These are phyloP conservation scores for Macrophya annulata DNA, from an alignment of 2,888 invertebrate genomes.

Conservation along the genomic window DNA sequence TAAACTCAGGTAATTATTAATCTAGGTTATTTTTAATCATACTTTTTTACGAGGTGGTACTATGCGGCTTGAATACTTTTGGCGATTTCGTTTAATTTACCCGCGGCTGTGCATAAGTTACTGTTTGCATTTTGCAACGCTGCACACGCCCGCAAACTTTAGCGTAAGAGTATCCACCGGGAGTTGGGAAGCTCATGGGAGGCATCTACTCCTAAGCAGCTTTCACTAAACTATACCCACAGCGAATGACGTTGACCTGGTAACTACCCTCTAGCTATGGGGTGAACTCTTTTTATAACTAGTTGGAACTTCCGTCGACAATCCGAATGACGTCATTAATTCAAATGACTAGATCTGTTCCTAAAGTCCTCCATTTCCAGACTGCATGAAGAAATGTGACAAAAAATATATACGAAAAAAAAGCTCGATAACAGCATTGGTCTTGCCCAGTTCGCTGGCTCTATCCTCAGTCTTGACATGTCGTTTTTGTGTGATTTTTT, in stretches of 20 bases:
- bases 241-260: constrained; percentile 51
- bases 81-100: constrained; percentile 66
- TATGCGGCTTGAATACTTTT: constrained; percentile 56
- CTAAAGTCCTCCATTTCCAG: neutral
- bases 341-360: neutral
- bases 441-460: neutral
- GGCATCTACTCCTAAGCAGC: constrained; percentile 66
- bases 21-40: constrained; percentile 19
- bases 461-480: neutral
- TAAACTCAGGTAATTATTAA: neutral
- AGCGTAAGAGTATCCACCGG: constrained; percentile 61
- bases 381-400: neutral
- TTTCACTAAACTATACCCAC: constrained; percentile 65
- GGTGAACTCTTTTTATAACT: neutral
- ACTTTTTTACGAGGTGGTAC: neutral
- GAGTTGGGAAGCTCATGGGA: constrained; percentile 62
- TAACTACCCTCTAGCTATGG: constrained; percentile 50
- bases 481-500: neutral
- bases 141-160: constrained; percentile 67
- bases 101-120: constrained; percentile 67
- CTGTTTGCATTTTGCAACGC: constrained; percentile 69
- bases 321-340: neutral
- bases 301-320: neutral
- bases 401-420: neutral
- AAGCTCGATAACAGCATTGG: neutral